Base-by-base conservation (phyloP, 2,888 invertebrate species). In the Athalia circularis region DNA sequence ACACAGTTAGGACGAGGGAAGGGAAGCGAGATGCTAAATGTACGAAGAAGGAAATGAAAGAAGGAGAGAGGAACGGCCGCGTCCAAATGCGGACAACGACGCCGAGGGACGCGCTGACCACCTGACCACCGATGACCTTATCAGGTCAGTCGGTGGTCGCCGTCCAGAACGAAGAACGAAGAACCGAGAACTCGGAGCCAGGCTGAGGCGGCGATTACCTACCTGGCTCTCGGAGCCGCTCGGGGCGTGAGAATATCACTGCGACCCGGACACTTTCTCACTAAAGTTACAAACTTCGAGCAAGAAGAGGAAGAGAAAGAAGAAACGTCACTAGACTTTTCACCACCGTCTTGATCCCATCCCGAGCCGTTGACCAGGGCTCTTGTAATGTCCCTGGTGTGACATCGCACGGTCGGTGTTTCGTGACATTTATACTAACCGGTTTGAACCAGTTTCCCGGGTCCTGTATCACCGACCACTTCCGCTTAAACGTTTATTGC, bases 211-310 rank as follows among this genome's bases (percentile, higher is more conserved):
- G 75, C 75, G 75, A 75, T 75, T 75, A 75, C 75, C 64, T n/a
- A 29, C 72, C 59, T 50, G 15, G 45, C 43, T 70, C 11, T 62
- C 61, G 29, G 75, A 75, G 50, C 76, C 80, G 80, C 82, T 76
- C 80, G 82, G 85, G 85, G 86, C 87, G 87, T 87, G 87, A 88
- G 87, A 87, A 87, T 29, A 29, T 84, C 81, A 84, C 86, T 84
- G 82, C 84, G 80, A 80, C 79, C 80, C 85, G 84, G 88, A 88
- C 88, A 86, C 86, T 86, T 85, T 86, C 87, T 85, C 86, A 83
- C 84, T 85, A 84, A 81, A 84, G 82, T 85, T 82, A 47, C n/a
- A 75, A 15, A 62, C 13, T 45, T 15, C 29, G 4, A 8, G 65
- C 6, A n/a, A 15, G n/a, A 29, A 62, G 54, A 8, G n/a, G 54